Evolutionary conservation across 2,797 vertebrate genomes (phyloP).

Genomic region (Lagorchestes hirsutus): DNA sequence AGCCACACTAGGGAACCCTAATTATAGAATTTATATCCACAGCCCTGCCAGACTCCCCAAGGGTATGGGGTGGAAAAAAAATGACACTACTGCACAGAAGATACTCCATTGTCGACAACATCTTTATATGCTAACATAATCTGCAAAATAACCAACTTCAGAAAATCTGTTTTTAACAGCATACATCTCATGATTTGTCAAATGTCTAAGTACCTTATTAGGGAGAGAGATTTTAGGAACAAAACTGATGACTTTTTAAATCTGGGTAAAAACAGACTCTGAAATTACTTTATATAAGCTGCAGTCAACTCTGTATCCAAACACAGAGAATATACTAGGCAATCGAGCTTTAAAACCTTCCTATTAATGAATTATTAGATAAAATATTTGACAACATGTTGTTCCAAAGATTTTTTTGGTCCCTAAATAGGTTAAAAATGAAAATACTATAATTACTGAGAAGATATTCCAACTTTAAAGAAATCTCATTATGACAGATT

Average conservation of each 20-base stretch:
- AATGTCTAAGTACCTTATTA: slow-evolving; percentile 1
- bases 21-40: background rate
- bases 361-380: slow-evolving; percentile 2
- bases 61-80: background rate
- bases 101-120: background rate
- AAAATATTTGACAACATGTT: background rate
- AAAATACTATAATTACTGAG: background rate
- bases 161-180: slow-evolving; percentile 19
- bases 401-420: slow-evolving; percentile 14
- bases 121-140: slow-evolving; percentile 31
- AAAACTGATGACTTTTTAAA: slow-evolving; percentile 33
- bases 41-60: background rate
- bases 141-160: slow-evolving; percentile 27
- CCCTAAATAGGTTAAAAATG: slow-evolving; percentile 12
- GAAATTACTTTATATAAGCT: slow-evolving; percentile 1
- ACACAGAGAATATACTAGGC: background rate
- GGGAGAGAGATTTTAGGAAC: slow-evolving; percentile 14
- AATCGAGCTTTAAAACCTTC: background rate
- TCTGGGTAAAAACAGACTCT: background rate
- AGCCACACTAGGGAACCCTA: slow-evolving; percentile 24
- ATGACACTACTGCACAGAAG: background rate
- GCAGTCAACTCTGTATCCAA: slow-evolving; percentile 1
- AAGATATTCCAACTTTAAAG: slow-evolving; percentile 18
- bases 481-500: background rate
- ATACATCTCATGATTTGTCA: slow-evolving; percentile 16